A percentile compares a stretch with the other conserved stretches of the same genome.
phyloP scores from a whole-genome alignment of 2,113 vertebrate genomes.

The Campylorhamphus procurvoides region DNA sequence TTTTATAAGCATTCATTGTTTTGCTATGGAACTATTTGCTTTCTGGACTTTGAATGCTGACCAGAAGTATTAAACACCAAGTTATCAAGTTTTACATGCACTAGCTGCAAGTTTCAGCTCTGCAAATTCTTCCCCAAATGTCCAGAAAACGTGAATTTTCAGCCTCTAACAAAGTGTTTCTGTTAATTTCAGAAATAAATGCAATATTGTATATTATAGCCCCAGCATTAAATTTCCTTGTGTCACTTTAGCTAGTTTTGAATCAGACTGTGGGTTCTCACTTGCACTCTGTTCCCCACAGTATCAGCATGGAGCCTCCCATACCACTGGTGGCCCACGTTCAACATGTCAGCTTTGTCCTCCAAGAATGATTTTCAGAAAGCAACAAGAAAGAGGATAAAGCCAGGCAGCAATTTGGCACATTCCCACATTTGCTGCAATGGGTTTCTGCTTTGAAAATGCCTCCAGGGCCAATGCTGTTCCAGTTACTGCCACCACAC shows the following conservation, averaged over 20 bases:
- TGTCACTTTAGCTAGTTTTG: background rate
- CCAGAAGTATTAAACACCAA: background rate
- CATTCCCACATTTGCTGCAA: background rate
- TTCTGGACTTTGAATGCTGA: background rate
- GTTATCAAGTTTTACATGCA: background rate
- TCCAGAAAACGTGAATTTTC: background rate
- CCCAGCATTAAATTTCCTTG: background rate
- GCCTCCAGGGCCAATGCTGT: background rate
- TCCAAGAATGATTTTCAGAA: background rate
- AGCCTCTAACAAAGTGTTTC: background rate
- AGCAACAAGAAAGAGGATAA: background rate
- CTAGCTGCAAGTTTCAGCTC: background rate
- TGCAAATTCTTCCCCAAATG: background rate
- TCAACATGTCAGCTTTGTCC: background rate
- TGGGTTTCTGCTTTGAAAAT: background rate
- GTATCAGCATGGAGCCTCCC: background rate
- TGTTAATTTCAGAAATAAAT: background rate
- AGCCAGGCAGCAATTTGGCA: background rate
- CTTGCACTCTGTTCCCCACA: background rate
- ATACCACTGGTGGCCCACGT: rapidly evolving
- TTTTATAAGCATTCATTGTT: background rate
- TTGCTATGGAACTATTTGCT: background rate
- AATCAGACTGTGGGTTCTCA: background rate
- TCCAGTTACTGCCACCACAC: background rate
- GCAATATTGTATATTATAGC: background rate